Evolutionary conservation across 1,140 invertebrate species (phyloP), one percentile per base, ranked within the genome.

Genomic region (Pectinophora gossypiella): DNA sequence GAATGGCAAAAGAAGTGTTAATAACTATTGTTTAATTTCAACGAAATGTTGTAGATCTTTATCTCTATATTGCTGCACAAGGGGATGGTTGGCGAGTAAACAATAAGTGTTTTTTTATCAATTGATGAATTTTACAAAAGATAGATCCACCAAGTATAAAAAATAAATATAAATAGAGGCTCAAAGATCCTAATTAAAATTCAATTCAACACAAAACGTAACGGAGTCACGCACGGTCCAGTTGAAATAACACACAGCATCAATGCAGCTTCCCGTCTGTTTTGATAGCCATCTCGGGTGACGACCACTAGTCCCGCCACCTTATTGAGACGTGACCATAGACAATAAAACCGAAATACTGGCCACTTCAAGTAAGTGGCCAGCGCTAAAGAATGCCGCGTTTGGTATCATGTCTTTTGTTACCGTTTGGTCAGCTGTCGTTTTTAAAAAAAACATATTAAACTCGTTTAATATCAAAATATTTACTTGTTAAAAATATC

Each of bases 191-290:
- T 56, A 72, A 76, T 78, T 68, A 67, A 68, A 63, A 72, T 69
- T 71, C 65, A 66, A 62, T 38, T 5, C 56, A 59, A 63, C 61
- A 58, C 55, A 55, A 6, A 20, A 7, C 42, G 13, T 44, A 53
- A 48, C 57, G 50, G 59, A 68, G 58, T 72, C 68, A 74, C 64
- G 65, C 59, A 49, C 56, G 59, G 75, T 72, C 77, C 80, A 84
- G 80, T 81, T 84, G 80, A 57, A 76, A 78, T 64, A 84, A 84
- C 76, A 74, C 40, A 23, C 79, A 84, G 77, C 76, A 78, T 79
- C 75, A 74, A 74, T 32, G 19, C 79, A 84, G 77, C 76, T 76
- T 79, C 75, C 68, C 53, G 50, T 43, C 32, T 72, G 61, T 72
- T 71, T 59, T 72, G 61, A 61, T 61, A 61, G 60, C 64, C 64